Evolutionary conservation across 2,113 vertebrate genomes (phyloP), one percentile per base, ranked within the genome.

Genomic region (Bos indicus): DNA sequence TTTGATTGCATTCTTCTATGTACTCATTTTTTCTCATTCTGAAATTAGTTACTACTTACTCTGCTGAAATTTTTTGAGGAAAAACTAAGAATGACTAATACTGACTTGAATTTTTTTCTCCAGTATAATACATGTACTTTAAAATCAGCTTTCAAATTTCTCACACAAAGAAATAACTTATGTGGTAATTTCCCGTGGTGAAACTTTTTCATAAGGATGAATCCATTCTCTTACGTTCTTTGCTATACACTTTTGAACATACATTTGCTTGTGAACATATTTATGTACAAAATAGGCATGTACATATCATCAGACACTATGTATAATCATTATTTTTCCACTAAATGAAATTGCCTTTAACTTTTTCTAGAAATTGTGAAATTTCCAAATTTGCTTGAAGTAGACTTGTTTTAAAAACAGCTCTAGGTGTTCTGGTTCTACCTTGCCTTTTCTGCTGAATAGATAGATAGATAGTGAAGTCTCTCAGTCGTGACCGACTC

Each of bases 21-120:
- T 30, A 48, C 8, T 93, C 36, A 86, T 43, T 8, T 56, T 95
- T 67, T 64, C 11, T 11, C 23, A 33, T 88, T 82, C 78, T 83
- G 59, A 91, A 89, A 52, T 62, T 95, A 83, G 81, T 92, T 59
- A 86, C n/a, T 43, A n/a, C 85, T 95, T 52, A 86, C 2, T 88
- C 40, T 74, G 14, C 71, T 84, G 11, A 81, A 59, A 9, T 57
- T 92, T 57, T 40, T 77, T 89, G 60, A 82, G 2, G 33, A 91
- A 93, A 88, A 96, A 82, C 11, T 84, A 23, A 91, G 96, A 87
- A 89, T 89, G n/a, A 95, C 17, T 26, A 54, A 88, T 89, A 51
- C 12, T n/a, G 13, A 6, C 28, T 56, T 40, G 23, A 54, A 13
- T 17, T 67, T 88, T 57, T 56, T 57, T 80, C 48, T 82, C n/a